These are phyloP conservation scores for Acanthosepion pharaonis DNA, from an alignment of 2,888 invertebrate species.

Conservation along the genomic window DNA sequence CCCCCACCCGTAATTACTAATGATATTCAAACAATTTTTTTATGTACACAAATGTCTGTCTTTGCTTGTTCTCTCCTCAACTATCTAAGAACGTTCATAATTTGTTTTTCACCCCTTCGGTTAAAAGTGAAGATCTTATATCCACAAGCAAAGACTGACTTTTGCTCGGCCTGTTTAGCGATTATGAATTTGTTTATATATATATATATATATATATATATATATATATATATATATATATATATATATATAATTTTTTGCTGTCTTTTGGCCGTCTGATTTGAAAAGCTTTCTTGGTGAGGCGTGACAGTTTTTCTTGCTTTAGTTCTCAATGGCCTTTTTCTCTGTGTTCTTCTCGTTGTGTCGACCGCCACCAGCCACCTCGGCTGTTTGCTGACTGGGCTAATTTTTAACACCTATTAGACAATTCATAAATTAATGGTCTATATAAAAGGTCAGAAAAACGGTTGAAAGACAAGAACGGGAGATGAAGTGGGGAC, in stretches of 20 bases:
- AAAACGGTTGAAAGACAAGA: not conserved
- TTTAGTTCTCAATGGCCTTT: not conserved
- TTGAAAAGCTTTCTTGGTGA: slow-evolving; percentile 1
- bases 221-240: too few relatives aligned
- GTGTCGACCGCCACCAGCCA: not conserved
- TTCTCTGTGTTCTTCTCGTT: not conserved
- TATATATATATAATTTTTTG: too few relatives aligned
- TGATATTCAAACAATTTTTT: not conserved
- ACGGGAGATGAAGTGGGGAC: too few relatives aligned
- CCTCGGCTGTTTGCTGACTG: not conserved
- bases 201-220: too few relatives aligned
- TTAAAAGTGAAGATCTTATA: not conserved
- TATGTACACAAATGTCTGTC: not conserved
- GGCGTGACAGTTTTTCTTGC: not conserved
- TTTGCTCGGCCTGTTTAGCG: not conserved
- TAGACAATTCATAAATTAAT: slow-evolving; percentile 23
- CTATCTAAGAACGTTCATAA: not conserved
- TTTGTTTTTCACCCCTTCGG: not conserved
- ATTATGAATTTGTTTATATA: not conserved
- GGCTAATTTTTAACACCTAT: slow-evolving; percentile 33
- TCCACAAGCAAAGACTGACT: not conserved
- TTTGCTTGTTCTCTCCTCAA: not conserved
- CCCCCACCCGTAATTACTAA: not conserved
- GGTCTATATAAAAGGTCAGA: not conserved
- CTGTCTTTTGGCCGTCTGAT: not conserved